Conservation (phyloP, 1,140 invertebrate species). For the Copidosoma floridanum region DNA sequence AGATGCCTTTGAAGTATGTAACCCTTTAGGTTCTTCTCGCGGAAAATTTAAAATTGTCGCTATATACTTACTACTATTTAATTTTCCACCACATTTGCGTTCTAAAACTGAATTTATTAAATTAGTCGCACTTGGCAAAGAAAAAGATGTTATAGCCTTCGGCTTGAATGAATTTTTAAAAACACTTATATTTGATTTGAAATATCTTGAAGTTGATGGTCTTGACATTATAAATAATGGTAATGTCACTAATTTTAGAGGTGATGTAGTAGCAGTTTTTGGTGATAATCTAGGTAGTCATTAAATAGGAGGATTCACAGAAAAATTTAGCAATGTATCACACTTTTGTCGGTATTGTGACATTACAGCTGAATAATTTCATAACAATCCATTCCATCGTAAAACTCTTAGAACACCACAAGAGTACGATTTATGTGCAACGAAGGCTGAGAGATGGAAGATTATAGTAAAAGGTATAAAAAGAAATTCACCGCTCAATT, state of each 20-base stretch:
- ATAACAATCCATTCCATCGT: conserved; percentile 7
- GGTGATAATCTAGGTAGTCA: conserved; percentile 37
- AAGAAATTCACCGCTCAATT: conserved; percentile 15
- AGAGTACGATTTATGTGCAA: conserved; percentile 1
- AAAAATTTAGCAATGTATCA: conserved; percentile 29
- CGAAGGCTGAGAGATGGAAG: background rate
- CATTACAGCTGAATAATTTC: conserved; percentile 5
- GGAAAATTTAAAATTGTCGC: conserved; percentile 24
- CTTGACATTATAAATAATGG: conserved; percentile 3
- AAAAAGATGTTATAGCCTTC: conserved; percentile 15
- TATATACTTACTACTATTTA: conserved; percentile 23
- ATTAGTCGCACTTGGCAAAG: background rate
- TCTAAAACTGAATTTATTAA: conserved; percentile 9
- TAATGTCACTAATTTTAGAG: conserved; percentile 14
- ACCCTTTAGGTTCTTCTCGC: conserved; percentile 27
- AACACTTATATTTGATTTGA: conserved; percentile 16
- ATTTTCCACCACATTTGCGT: conserved; percentile 22
- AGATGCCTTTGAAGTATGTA: conserved; percentile 30
- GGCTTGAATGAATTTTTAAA: conserved; percentile 21
- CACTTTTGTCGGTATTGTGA: conserved; percentile 33
- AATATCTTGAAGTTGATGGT: conserved; percentile 22
- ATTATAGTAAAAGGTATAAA: conserved; percentile 15
- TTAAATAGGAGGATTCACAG: conserved; percentile 31
- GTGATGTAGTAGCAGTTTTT: conserved; percentile 22
- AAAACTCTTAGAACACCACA: conserved; percentile 11